Base-by-base conservation (phyloP, 2,113 vertebrate species). In the Cariama cristata region DNA sequence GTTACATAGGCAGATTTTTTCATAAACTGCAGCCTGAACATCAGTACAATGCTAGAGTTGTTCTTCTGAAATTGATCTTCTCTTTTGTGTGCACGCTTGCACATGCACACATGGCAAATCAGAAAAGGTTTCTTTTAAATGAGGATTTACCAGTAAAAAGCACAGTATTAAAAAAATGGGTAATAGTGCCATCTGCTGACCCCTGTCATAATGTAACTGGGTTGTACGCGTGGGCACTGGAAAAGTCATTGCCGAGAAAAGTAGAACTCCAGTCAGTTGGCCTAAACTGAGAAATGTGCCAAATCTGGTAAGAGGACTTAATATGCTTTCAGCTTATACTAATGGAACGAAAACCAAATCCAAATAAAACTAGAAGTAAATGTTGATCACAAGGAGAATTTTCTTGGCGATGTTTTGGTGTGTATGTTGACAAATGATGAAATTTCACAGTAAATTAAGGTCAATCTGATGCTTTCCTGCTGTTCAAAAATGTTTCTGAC, bases 171-270 rank as follows among this genome's bases (percentile, higher is more conserved):
- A 94, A 80, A 38, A 79, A 94, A 94, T 68, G 84, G 91, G 76
- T 87, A 52, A 91, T 75, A 96, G 93, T 96, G 96, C 96, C 97
- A 97, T 94, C 97, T 97, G 91, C 91, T 97, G 97, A 94, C 84
- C 76, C 58, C 52, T 91, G 91, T 91, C 80, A 68, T 63, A 63
- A 20, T 13, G 12, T 60, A 67, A 45, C 33, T 42, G n/a, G 81
- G 8, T 71, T 66, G n/a, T 50, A 5, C 47, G 55, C 10, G 1
- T 84, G 52, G 38, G 18, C 53, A 18, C 42, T 91, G 72, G 63
- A 53, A 33, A 56, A 71, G 20, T 62, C 40, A 8, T 76, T 63
- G 38, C 47, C 27, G 56, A 69, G 42, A 69, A 82, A 71, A 33
- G 14, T 6, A 72, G 66, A 79, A 56, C 40, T 60, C 22, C 28